Percentiles rank a stretch among this genome's conserved stretches.
phyloP scores from a whole-genome alignment of 2,888 invertebrate genomes.

The Pristionchus arcanus region DNA sequence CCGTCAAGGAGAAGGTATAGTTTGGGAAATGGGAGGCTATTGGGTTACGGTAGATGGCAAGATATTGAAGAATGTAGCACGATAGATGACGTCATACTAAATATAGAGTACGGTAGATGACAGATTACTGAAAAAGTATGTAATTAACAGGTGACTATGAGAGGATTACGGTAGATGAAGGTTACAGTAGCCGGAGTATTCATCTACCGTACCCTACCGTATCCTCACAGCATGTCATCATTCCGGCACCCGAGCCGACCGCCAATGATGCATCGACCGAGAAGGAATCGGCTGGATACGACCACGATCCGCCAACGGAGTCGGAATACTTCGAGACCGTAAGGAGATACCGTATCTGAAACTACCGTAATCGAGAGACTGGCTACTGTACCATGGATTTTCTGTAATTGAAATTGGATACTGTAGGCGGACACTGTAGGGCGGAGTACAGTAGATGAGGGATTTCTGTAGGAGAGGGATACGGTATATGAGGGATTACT shows the following conservation, averaged over 20 bases:
- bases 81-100: neutral
- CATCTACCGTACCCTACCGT: neutral
- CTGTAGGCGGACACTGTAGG: too few relatives aligned
- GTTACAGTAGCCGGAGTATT: neutral
- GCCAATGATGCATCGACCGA: neutral
- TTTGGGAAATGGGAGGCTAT: neutral
- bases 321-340: slow-evolving; percentile 43
- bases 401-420: too few relatives aligned
- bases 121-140: neutral
- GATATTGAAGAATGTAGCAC: neutral
- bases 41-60: neutral
- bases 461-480: too few relatives aligned
- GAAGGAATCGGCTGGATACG: neutral
- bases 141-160: too few relatives aligned
- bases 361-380: neutral
- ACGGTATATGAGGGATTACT: neutral
- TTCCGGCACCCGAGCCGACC: neutral
- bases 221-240: neutral
- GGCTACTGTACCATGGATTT: neutral
- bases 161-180: neutral
- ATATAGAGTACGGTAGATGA: neutral
- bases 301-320: slow-evolving; percentile 26
- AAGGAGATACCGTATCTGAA: neutral
- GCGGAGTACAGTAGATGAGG: too few relatives aligned
- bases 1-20: slow-evolving; percentile 23